Evolutionary conservation across 1,140 invertebrate species (phyloP), one percentile per base, ranked within the genome.

Genomic region (Calliopsis andreniformis): DNA sequence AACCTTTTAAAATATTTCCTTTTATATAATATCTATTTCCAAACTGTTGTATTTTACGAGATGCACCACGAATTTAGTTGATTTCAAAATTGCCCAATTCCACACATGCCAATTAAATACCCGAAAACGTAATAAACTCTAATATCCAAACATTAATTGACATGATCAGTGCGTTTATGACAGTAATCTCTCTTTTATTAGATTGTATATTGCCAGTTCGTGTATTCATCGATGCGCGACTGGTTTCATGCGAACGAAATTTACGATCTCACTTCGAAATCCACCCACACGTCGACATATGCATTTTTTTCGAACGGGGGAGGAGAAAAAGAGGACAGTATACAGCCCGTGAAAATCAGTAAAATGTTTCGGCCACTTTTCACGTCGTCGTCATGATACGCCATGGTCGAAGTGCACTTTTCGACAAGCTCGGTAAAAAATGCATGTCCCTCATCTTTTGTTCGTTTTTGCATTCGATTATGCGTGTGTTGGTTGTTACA

Each of bases 321-420:
- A 23, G 12, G 30, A 14, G 5, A 56, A 10, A 45, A 32, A 45
- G 35, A 23, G 25, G 30, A 53, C 64, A n/a, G n/a, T 47, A 53
- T 42, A n/a, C 20, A 30, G 35, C 45, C 14, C 59, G 62, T 67
- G 63, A 75, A 67, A 75, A 75, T 75, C 71, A 67, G 63, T 67
- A 45, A 75, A 75, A 75, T 75, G 63, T 75, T 75, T 56, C 42
- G 23, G 12, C 35, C 71, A 75, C 71, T 75, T 75, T 75, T 75
- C 71, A 67, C 25, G n/a, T 16, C 56, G 70, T 73, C 61, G 61
- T 45, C 63, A 35, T 25, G 62, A 73, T 73, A 30, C 39, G 20
- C 20, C 30, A 12, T 3, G 20, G 62, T 35, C 28, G 28, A 58
- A 73, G 62, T 66, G 71, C 51, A 55, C 56, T 66, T 73, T 56